A percentile compares a stretch with the other conserved stretches of the same genome.
Conservation (phyloP, 2,113 vertebrate genomes). For the Thomomys bottae region DNA sequence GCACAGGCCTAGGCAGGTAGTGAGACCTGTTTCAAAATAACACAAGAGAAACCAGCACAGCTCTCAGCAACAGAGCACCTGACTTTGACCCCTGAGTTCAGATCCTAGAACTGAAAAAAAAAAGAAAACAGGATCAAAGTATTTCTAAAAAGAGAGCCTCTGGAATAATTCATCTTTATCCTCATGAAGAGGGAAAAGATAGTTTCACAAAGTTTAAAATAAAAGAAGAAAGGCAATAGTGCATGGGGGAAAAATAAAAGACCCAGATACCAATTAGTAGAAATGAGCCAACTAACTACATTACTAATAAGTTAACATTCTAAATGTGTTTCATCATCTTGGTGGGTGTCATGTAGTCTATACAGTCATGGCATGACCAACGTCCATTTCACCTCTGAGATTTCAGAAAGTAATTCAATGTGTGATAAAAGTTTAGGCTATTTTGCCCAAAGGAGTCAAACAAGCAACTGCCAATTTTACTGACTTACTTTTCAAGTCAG, state of each 20-base stretch:
- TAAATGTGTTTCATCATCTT: background rate
- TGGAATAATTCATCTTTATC: background rate
- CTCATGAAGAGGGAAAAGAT: background rate
- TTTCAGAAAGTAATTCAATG: background rate
- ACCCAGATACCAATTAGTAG: background rate
- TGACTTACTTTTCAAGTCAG: background rate
- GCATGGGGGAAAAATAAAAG: background rate
- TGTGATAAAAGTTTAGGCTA: background rate
- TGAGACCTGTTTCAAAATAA: too few relatives aligned
- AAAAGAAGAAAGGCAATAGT: background rate
- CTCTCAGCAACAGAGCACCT: too few relatives aligned
- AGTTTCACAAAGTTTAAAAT: background rate
- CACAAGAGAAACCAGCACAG: too few relatives aligned
- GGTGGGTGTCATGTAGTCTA: background rate
- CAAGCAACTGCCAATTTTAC: conserved; percentile 23
- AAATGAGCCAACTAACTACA: background rate
- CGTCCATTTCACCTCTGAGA: background rate
- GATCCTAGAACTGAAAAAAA: background rate
- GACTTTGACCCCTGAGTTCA: too few relatives aligned
- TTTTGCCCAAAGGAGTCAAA: conserved; percentile 22
- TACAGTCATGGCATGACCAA: background rate
- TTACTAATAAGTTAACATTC: background rate
- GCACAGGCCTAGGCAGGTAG: too few relatives aligned
- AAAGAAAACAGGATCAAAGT: background rate
- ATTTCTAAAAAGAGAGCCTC: conserved; percentile 2